These are phyloP conservation scores for Acanthoscelides obtectus DNA, from an alignment of 2,888 invertebrate species.

Conservation along the genomic window DNA sequence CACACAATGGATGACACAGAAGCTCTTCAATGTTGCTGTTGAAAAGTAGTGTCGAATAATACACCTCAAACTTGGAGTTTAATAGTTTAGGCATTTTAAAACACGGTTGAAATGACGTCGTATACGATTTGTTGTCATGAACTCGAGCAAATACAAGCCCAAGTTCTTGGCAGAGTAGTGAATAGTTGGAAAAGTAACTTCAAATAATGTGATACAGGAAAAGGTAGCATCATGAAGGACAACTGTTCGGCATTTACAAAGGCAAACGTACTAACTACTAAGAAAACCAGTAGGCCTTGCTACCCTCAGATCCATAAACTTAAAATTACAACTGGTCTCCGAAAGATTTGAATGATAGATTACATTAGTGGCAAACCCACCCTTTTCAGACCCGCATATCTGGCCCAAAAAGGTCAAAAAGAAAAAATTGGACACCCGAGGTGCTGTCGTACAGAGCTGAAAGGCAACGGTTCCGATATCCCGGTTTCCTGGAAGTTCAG, in stretches of 20 bases:
- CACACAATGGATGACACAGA: too few species aligned
- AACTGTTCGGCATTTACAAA: not conserved
- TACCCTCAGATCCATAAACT: not conserved
- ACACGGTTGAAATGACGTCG: too few species aligned
- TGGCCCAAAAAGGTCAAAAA: not conserved
- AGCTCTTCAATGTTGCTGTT: too few species aligned
- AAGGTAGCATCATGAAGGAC: not conserved
- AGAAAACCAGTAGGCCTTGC: not conserved
- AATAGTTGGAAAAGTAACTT: too few species aligned
- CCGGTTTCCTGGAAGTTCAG: not conserved
- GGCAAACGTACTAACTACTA: not conserved
- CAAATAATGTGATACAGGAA: too few species aligned
- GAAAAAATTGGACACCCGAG: not conserved
- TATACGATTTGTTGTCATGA: too few species aligned
- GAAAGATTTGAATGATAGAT: too few species aligned
- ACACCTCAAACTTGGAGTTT: too few species aligned
- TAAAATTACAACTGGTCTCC: not conserved
- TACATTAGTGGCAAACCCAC: not conserved
- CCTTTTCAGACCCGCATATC: not conserved
- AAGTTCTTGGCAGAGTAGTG: too few species aligned
- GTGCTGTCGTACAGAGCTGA: not conserved
- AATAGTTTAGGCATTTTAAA: too few species aligned
- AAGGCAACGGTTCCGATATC: not conserved
- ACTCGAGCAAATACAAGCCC: too few species aligned
- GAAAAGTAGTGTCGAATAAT: too few species aligned